Base-by-base conservation (phyloP, 1,140 invertebrate genomes). In the Olivierus martensii region DNA sequence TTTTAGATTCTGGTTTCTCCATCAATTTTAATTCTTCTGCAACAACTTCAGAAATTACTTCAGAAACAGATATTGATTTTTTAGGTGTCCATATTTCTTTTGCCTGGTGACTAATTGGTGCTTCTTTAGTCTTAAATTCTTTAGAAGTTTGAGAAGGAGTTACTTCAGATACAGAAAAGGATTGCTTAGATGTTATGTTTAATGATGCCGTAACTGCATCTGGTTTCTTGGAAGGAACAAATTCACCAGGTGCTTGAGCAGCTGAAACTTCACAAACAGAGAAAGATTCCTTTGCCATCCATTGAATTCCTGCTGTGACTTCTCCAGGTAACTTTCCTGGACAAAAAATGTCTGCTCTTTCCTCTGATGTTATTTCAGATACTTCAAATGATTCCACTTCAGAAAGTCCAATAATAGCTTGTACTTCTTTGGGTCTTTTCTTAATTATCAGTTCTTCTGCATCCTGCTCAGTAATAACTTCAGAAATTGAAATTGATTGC, bases 171-270 rank as follows among this genome's bases (percentile, higher is more conserved):
- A 61, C 50, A 35, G 36, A 39, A 28, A 58, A 43, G 37, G 58
- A 49, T 37, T 59, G 48, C 48, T 57, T 50, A 12, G 55, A 39
- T 3, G 49, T 47, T 12, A 57, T 48, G 17, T 52, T 57, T 34
- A 53, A 34, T 18, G 12, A 46, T 36, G 59, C 59, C n/a, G 55
- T 53, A 34, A 58, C 56, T 46, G 52, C 48, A 14, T 52, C 52
- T 15, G 58, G 58, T 11, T 58, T 34, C 38, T 49, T 46, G 22
- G 59, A 59, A 46, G 62, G 59, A 15, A 39, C 47, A 51, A 59
- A 59, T 14, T 50, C 35, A 2, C 49, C 56, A 12, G 56, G 48
- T 10, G n/a, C 45, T 21, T 58, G 51, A 37, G 53, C 56, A 11
- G 42, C 21, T 34, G 41, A 41, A 28, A 59, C 49, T 51, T 59